A percentile compares a stretch with the other conserved stretches of the same genome.
These are phyloP conservation scores for Yponomeuta cagnagella DNA, from an alignment of 2,888 invertebrate genomes.

Conservation along the genomic window DNA sequence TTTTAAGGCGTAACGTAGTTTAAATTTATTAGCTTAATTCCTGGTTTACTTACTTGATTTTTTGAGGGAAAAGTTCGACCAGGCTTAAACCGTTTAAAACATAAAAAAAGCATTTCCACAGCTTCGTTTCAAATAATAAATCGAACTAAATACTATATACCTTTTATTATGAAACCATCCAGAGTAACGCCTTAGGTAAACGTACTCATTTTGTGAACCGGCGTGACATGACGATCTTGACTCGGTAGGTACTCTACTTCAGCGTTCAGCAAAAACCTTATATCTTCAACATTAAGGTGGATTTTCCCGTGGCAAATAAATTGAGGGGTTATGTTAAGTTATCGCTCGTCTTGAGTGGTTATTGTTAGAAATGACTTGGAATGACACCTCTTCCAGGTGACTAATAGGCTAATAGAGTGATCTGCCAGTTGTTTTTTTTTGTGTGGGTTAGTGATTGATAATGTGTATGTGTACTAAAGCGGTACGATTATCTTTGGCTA, in stretches of 20 bases:
- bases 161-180: background rate
- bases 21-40: no score
- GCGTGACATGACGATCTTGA: background rate
- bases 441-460: background rate
- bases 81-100: no score
- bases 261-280: background rate
- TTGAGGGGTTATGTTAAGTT: background rate
- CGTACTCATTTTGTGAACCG: constrained; percentile 1
- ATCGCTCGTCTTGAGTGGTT: background rate
- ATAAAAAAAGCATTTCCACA: no score
- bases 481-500: no score
- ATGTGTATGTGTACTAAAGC: background rate
- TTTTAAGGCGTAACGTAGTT: no score
- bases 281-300: background rate
- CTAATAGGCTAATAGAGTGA: background rate
- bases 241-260: background rate
- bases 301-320: background rate
- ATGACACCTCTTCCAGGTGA: background rate
- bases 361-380: background rate
- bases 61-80: no score
- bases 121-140: no score
- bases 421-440: background rate
- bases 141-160: no score
- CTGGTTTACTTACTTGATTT: no score
- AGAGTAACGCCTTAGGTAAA: background rate